These are phyloP conservation scores for Columba guinea DNA, from an alignment of 2,797 vertebrate species.

Conservation along the genomic window DNA sequence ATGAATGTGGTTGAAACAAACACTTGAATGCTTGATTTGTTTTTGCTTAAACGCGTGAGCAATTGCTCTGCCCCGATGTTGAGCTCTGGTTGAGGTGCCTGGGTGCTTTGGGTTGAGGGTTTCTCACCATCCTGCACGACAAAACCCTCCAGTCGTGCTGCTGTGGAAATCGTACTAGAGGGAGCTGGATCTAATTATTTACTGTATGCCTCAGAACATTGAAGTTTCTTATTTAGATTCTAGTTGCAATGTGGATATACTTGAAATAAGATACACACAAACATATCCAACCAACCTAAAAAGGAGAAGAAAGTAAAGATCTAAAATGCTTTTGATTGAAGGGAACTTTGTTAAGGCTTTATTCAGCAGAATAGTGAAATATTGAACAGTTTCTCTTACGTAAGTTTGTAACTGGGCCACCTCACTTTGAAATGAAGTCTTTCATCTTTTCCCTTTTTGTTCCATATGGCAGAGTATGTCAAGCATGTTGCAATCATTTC, in stretches of 20 bases:
- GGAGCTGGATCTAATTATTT: not conserved
- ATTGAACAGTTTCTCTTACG: not conserved
- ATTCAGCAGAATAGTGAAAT: not conserved
- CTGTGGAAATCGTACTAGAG: not conserved
- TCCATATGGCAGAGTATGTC: rapidly evolving
- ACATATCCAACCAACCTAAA: not conserved
- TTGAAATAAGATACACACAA: not conserved
- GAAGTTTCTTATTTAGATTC: not conserved
- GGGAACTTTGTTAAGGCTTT: not conserved
- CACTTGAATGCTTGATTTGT: not conserved
- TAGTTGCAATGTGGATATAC: not conserved
- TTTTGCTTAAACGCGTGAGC: not conserved
- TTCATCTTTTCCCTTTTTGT: not conserved
- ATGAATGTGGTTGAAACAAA: rapidly evolving
- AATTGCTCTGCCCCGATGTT: not conserved
- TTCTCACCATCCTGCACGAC: rapidly evolving
- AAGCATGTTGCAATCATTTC: not conserved
- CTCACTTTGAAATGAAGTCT: not conserved
- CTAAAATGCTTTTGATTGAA: not conserved
- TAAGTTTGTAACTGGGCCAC: not conserved
- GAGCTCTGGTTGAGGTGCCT: not conserved
- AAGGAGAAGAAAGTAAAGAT: not conserved
- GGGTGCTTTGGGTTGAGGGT: not conserved
- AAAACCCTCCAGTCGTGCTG: not conserved
- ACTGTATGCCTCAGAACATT: not conserved